Evolutionary conservation across 2,113 vertebrate species (phyloP).

Genomic region (Caloenas nicobarica): DNA sequence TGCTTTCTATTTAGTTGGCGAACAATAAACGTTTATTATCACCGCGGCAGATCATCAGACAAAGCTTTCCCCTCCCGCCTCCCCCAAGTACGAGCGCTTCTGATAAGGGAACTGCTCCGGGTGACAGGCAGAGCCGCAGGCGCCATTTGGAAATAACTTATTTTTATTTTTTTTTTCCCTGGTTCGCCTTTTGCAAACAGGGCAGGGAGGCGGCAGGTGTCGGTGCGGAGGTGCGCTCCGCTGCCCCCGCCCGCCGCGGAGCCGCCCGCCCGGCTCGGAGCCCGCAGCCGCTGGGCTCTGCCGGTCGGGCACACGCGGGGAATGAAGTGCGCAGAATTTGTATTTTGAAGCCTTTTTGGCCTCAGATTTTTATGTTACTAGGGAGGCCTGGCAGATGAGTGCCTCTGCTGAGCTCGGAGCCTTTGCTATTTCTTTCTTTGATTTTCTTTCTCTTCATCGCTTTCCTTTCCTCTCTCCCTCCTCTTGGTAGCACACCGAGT

Average conservation of each 20-base stretch:
- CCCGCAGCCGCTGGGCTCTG: background rate
- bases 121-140: constrained; percentile 51
- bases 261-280: constrained; percentile 19
- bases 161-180: background rate
- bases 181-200: background rate
- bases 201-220: constrained; percentile 12
- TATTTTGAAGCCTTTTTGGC: constrained; percentile 40
- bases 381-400: constrained; percentile 59
- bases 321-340: constrained; percentile 18
- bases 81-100: constrained; percentile 59
- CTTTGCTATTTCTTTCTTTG: constrained; percentile 45
- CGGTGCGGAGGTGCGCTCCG: constrained; percentile 30
- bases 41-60: constrained; percentile 75
- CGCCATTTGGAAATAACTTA: constrained; percentile 65
- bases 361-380: background rate
- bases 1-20: constrained; percentile 67
- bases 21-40: constrained; percentile 75
- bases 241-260: constrained; percentile 21
- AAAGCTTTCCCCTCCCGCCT: constrained; percentile 72
- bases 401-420: constrained; percentile 58
- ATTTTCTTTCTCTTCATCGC: constrained; percentile 31
- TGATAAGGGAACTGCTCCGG: constrained; percentile 57
- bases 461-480: constrained; percentile 22
- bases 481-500: constrained; percentile 52
- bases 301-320: constrained; percentile 1